Evolutionary conservation across 30 jellyfish, hydroid and myxozoan genomes (phyloP).

Genomic region (Chironex yamaguchii): DNA sequence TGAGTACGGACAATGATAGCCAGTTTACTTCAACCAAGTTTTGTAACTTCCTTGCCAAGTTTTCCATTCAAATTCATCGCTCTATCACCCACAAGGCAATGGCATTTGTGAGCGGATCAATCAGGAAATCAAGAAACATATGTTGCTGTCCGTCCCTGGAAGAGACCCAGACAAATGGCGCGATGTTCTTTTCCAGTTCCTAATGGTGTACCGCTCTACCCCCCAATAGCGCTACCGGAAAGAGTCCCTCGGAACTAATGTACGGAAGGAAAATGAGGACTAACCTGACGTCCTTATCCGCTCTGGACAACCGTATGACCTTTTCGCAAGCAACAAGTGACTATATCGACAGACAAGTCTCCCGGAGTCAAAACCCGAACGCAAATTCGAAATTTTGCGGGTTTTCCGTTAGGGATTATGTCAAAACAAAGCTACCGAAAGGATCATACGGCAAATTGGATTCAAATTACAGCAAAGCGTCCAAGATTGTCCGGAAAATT

Average conservation of each 20-base stretch:
- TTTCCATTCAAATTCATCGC: background rate
- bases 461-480: background rate
- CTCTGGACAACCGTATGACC: background rate
- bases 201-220: background rate
- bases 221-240: background rate
- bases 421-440: background rate
- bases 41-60: background rate
- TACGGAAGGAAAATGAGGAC: background rate
- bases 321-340: too few species aligned
- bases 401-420: background rate
- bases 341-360: too few species aligned
- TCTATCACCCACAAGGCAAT: background rate
- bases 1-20: background rate
- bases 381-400: too few species aligned
- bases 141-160: background rate
- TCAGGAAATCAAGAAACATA: background rate
- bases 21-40: background rate
- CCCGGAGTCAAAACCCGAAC: too few species aligned
- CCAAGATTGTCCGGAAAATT: background rate
- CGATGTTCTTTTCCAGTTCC: background rate
- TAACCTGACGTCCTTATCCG: background rate
- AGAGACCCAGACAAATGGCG: background rate
- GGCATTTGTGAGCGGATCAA: background rate
- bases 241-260: background rate
- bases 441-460: background rate